A percentile compares a stretch with the other conserved stretches of the same genome.
Evolutionary conservation across 30 jellyfish, hydroid and myxozoan genomes (phyloP).

Genomic region (Catostylus mosaicus): DNA sequence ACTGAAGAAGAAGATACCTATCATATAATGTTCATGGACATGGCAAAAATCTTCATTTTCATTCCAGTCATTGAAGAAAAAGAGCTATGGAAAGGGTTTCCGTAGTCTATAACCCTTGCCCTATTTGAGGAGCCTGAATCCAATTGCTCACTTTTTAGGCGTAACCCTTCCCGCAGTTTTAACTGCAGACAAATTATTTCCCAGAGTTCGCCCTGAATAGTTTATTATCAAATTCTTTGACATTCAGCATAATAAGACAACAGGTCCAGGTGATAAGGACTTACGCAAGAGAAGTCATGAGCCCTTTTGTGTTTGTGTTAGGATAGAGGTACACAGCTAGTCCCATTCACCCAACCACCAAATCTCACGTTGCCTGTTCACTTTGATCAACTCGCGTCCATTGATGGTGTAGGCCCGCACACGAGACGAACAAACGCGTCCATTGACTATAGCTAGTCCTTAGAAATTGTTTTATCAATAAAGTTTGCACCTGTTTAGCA

Average conservation of each 20-base stretch:
- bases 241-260: neutral
- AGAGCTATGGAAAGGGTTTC: too few relatives aligned
- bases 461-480: neutral
- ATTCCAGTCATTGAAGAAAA: too few relatives aligned
- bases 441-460: constrained; percentile 50
- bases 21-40: too few relatives aligned
- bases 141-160: too few relatives aligned
- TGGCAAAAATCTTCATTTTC: too few relatives aligned
- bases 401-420: constrained; percentile 59
- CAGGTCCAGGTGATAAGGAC: neutral
- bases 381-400: constrained; percentile 54
- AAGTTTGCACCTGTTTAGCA: constrained; percentile 34
- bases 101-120: too few relatives aligned
- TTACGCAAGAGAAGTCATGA: neutral
- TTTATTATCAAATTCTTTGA: neutral
- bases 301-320: neutral
- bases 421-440: constrained; percentile 57
- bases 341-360: neutral
- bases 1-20: too few relatives aligned
- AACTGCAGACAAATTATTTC: too few relatives aligned
- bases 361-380: constrained; percentile 38
- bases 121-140: too few relatives aligned
- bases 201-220: neutral
- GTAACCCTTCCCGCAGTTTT: too few relatives aligned
- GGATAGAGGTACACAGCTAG: neutral